Percentiles rank a stretch among this genome's conserved stretches.
Evolutionary conservation across 1,140 invertebrate genomes (phyloP).

Genomic region (Lordiphosa stackelbergi): DNA sequence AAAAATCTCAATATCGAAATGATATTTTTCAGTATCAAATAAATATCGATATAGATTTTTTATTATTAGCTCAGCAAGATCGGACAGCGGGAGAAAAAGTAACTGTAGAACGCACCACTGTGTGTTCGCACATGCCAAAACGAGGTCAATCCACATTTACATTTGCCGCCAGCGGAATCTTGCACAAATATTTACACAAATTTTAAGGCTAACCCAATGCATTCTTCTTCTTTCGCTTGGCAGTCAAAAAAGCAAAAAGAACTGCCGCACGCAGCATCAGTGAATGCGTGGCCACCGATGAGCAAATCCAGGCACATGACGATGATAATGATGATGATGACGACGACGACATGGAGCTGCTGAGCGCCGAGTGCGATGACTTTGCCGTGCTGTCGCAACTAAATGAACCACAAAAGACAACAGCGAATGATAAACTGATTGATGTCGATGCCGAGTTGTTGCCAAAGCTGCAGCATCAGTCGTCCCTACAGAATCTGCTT

Average conservation of each 20-base stretch:
- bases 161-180: conserved; percentile 41
- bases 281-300: conserved; percentile 64
- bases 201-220: conserved; percentile 38
- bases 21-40: too few relatives aligned
- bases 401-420: conserved; percentile 70
- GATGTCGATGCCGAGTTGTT: conserved; percentile 44
- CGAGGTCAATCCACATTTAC: conserved; percentile 62
- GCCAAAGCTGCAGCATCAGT: conserved; percentile 60
- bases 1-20: too few relatives aligned
- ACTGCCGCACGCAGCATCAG: conserved; percentile 72
- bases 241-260: conserved; percentile 44
- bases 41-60: too few relatives aligned
- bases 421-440: conserved; percentile 62
- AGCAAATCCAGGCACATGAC: conserved; percentile 13
- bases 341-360: conserved; percentile 56
- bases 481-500: conserved; percentile 67
- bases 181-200: conserved; percentile 62
- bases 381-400: conserved; percentile 76
- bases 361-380: conserved; percentile 70
- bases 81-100: too few relatives aligned
- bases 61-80: too few relatives aligned
- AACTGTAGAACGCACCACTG: too few relatives aligned
- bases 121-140: conserved; percentile 33
- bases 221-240: conserved; percentile 15
- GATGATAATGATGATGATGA: conserved; percentile 33